Evolutionary conservation across 2,113 vertebrate genomes (phyloP), one percentile per base, ranked within the genome.

Genomic region (Cairina moschata): DNA sequence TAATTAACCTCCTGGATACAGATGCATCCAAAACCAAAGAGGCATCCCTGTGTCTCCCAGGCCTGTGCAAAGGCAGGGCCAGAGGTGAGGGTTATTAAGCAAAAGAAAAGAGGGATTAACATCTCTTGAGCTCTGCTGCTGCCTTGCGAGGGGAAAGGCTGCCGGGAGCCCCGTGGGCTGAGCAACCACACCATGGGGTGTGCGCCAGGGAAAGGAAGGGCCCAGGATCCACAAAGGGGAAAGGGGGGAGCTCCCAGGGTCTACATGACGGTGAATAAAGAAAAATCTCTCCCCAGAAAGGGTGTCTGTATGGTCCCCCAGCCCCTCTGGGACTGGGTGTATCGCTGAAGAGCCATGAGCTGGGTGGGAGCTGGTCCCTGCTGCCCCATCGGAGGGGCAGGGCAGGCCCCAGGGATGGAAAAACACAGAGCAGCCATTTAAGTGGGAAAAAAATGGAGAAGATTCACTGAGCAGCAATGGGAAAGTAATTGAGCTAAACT

Each of bases 401-500:
- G 83, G 78, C 80, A 66, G 63, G 59, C 73, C 56, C 90, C 38
- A 48, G 91, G 74, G 21, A 48, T 63, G 71, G 96, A 69, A 94
- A 96, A 97, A 79, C 78, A 83, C 5, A 6, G 74, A 95, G 82
- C 88, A 95, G 95, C 91, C 91, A 69, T 96, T 98, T 97, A 97
- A 96, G 97, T 78, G 97, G 94, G 96, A 96, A 97, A 97, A 96
- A 95, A 93, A 63, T 48, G 52, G 83, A 96, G 92, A 94, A 46
- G 96, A 98, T 96, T 97, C 97, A 88, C 93, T 87, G 93, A 98
- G 78, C 91, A 94, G 96, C 97, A 97, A 91, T 96, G 97, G 95
- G 96, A 97, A 98, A 98, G 94, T 98, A 98, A 98, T 98, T 98
- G 98, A 97, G 97, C 97, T 97, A 98, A 98, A 97, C 96, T 97